Conservation (phyloP, 2,797 vertebrate genomes). For the Phoxinus dragarum region DNA sequence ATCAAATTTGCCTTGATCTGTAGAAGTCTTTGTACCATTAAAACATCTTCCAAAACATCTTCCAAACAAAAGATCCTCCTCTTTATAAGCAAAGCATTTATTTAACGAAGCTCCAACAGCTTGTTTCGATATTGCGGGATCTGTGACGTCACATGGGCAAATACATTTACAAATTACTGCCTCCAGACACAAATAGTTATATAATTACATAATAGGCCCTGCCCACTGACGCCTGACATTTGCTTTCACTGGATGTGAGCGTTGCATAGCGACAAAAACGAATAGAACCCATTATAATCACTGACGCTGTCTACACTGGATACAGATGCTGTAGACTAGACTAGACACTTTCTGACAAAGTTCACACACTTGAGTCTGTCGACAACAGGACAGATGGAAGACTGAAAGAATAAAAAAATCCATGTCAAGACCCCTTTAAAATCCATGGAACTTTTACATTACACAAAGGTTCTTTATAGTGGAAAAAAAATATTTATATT, state of each 20-base stretch:
- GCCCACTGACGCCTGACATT: neutral
- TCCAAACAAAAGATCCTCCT: neutral
- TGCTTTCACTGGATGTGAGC: neutral
- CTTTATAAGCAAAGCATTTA: neutral
- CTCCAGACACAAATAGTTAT: neutral
- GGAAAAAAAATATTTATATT: no score
- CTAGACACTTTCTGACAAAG: no score
- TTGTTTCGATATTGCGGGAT: neutral
- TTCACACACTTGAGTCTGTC: no score
- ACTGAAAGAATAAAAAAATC: no score
- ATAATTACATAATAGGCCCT: neutral
- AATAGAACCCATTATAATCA: neutral
- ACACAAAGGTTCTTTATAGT: no score
- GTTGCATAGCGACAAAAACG: neutral
- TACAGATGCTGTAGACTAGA: no score
- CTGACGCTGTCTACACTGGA: neutral
- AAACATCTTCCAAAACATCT: no score
- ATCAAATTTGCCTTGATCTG: neutral
- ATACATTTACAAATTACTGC: neutral
- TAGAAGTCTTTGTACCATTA: neutral
- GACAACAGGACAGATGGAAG: no score
- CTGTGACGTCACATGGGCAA: neutral
- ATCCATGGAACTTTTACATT: no score
- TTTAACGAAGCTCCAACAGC: neutral
- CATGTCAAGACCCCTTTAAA: no score